Conservation (phyloP, 2,113 vertebrate genomes). For the Melanerpes formicivorus region DNA sequence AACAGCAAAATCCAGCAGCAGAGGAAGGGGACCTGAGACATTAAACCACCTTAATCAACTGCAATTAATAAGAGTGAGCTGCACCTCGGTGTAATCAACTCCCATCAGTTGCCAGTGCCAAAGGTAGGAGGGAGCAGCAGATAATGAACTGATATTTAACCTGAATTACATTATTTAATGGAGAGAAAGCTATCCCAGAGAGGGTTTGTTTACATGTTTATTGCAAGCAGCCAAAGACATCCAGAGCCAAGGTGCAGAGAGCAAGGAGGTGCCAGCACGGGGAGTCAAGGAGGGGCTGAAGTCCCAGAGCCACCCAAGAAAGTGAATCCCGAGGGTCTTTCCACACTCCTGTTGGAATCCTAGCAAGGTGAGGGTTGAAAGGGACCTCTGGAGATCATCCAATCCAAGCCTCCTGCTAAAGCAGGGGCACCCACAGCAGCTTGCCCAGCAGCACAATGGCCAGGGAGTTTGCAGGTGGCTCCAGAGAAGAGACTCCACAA, state of each 20-base stretch:
- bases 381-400: too few relatives aligned
- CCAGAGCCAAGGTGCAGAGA: not conserved
- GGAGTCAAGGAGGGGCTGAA: too few relatives aligned
- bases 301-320: too few relatives aligned
- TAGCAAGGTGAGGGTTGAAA: too few relatives aligned
- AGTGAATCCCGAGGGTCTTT: too few relatives aligned
- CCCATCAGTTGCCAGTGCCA: conserved; percentile 1
- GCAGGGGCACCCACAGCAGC: too few relatives aligned
- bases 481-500: too few relatives aligned
- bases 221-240: not conserved
- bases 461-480: too few relatives aligned
- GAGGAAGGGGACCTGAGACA: not conserved
- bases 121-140: not conserved
- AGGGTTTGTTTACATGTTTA: not conserved
- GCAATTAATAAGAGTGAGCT: conserved; percentile 17
- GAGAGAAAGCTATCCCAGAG: not conserved
- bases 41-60: not conserved
- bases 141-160: not conserved
- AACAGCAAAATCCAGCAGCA: not conserved
- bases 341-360: too few relatives aligned
- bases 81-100: not conserved
- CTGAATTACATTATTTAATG: not conserved
- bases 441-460: too few relatives aligned
- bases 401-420: too few relatives aligned
- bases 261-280: too few relatives aligned